These are phyloP conservation scores for Oncorhynchus nerka DNA, from an alignment of 2,113 vertebrate genomes.

Conservation along the genomic window DNA sequence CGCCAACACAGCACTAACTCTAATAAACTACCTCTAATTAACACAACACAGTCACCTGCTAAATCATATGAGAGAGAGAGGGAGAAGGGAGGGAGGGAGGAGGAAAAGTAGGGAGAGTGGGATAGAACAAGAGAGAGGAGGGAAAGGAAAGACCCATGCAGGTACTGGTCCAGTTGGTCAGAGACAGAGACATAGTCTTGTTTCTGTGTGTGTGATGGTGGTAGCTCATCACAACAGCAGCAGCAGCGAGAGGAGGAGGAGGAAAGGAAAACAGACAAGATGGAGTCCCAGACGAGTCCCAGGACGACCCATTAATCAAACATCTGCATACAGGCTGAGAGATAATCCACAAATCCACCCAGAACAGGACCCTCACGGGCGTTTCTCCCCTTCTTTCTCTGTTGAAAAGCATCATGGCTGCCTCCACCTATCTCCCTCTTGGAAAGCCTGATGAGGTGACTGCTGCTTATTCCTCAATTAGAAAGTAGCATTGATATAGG, in stretches of 20 bases:
- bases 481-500: conserved; percentile 58
- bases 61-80: conserved; percentile 56
- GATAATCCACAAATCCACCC: conserved; percentile 60
- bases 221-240: conserved; percentile 20
- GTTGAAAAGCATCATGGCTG: conserved; percentile 40
- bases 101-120: conserved; percentile 38
- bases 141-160: conserved; percentile 62
- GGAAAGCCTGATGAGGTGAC: conserved; percentile 47
- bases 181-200: conserved; percentile 39
- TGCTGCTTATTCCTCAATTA: conserved; percentile 56
- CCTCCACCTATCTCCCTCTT: conserved; percentile 43
- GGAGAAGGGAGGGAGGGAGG: conserved; percentile 31
- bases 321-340: conserved; percentile 42
- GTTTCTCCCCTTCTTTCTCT: conserved; percentile 43
- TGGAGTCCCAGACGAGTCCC: conserved; percentile 41
- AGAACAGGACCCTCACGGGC: conserved; percentile 40
- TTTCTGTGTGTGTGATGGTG: conserved; percentile 25
- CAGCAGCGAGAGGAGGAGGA: conserved; percentile 6
- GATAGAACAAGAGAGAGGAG: conserved; percentile 33
- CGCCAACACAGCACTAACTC: conserved; percentile 25
- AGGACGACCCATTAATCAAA: conserved; percentile 42
- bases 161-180: conserved; percentile 55
- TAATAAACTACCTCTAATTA: conserved; percentile 69
- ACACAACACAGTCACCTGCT: conserved; percentile 40
- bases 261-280: conserved; percentile 56